These are phyloP conservation scores for Myiagra hebetior DNA, from an alignment of 2,113 vertebrate species.

Conservation along the genomic window DNA sequence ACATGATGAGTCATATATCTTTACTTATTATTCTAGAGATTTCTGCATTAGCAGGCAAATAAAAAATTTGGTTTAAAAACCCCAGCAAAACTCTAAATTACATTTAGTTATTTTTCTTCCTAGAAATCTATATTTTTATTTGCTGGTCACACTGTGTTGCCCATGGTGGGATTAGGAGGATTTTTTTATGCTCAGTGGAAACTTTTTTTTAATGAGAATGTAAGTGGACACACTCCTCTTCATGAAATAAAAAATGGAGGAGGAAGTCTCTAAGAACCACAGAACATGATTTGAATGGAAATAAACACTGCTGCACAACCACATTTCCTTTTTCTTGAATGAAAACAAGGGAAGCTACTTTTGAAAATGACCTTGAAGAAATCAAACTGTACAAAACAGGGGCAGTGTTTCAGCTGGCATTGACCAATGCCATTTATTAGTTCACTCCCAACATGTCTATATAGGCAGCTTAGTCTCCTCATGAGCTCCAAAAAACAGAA, in stretches of 20 bases:
- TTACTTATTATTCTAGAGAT: not conserved
- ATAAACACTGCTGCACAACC: not conserved
- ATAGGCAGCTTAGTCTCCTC: not conserved
- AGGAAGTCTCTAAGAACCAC: not conserved
- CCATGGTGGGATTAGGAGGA: not conserved
- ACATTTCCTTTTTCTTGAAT: not conserved
- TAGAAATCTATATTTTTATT: not conserved
- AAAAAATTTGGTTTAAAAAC: not conserved
- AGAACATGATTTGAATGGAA: not conserved
- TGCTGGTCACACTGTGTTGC: not conserved
- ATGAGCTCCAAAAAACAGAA: not conserved
- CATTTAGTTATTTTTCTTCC: not conserved
- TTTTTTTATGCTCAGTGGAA: not conserved
- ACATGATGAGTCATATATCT: not conserved
- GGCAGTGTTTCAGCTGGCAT: not conserved
- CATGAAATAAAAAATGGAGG: not conserved
- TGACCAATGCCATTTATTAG: not conserved
- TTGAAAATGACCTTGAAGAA: not conserved
- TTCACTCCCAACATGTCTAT: fast-evolving
- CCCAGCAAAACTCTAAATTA: not conserved
- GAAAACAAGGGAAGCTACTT: not conserved
- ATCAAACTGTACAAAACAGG: not conserved
- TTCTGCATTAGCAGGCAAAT: not conserved
- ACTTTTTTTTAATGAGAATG: not conserved
- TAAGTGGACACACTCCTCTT: not conserved